phyloP scores from a whole-genome alignment of 1,140 invertebrate genomes.

The Forficula auricularia region DNA sequence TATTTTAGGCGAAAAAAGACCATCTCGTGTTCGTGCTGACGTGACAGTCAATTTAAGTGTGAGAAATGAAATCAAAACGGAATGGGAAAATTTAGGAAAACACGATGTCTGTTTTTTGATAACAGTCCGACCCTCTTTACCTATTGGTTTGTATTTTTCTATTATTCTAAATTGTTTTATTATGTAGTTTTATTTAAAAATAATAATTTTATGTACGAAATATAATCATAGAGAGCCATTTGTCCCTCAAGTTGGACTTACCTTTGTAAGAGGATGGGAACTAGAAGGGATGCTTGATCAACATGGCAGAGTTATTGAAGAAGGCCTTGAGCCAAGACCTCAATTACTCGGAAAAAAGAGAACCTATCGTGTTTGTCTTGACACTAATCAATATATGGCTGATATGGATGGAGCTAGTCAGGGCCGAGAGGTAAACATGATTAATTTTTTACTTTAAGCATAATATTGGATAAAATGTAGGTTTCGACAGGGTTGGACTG shows the following conservation, averaged over 20 bases:
- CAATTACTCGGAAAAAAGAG: slow-evolving; percentile 70
- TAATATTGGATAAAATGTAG: too few species aligned
- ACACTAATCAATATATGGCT: slow-evolving; percentile 87
- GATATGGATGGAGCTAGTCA: slow-evolving; percentile 73
- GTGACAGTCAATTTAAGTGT: slow-evolving; percentile 83
- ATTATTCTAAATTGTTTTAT: not conserved
- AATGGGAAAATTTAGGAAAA: slow-evolving; percentile 93
- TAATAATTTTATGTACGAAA: slow-evolving; percentile 52
- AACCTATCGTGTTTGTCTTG: slow-evolving; percentile 84
- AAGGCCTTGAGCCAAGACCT: slow-evolving; percentile 79
- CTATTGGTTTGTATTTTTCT: slow-evolving; percentile 43
- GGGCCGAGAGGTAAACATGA: slow-evolving; percentile 47
- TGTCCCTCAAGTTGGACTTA: slow-evolving; percentile 76
- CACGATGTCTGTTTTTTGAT: slow-evolving; percentile 97
- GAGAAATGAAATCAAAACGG: slow-evolving; percentile 74
- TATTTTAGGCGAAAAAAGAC: slow-evolving; percentile 71
- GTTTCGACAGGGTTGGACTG: too few species aligned
- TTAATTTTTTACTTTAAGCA: too few species aligned
- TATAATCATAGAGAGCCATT: slow-evolving; percentile 69
- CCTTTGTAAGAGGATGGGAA: slow-evolving; percentile 90
- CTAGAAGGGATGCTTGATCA: slow-evolving; percentile 97
- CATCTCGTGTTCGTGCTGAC: slow-evolving; percentile 85
- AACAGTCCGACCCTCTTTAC: slow-evolving; percentile 65
- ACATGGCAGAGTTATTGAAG: slow-evolving; percentile 90
- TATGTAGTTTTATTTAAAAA: slow-evolving; percentile 5